Evolutionary conservation across 2,888 invertebrate genomes (phyloP).

Genomic region (Agrotis puta): DNA sequence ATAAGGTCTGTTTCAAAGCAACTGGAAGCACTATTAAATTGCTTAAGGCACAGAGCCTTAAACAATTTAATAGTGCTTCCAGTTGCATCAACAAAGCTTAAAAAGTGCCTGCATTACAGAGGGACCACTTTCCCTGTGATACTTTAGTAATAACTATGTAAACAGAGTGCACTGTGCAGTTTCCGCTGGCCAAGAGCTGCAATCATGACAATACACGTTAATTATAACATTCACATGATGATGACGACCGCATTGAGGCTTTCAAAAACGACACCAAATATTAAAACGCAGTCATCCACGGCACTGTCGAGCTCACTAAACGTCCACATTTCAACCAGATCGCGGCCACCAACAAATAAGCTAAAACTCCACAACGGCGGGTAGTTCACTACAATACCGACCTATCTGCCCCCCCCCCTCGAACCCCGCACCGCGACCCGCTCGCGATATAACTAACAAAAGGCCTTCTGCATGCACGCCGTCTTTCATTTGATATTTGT

Average conservation of each 20-base stretch:
- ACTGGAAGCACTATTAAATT: too few species aligned
- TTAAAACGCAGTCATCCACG: conserved; percentile 46
- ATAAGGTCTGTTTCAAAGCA: too few species aligned
- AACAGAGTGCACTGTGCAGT: background rate
- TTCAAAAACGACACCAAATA: conserved; percentile 27
- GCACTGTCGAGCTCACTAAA: conserved; percentile 52
- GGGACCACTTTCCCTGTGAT: too few species aligned
- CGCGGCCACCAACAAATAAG: conserved; percentile 49
- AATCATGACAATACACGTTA: background rate
- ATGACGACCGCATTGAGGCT: background rate
- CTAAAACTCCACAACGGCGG: conserved; percentile 54
- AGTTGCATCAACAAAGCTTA: too few species aligned
- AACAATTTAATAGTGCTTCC: too few species aligned
- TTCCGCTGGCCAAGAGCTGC: background rate
- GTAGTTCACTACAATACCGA: conserved; percentile 53
- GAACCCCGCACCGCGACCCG: conserved; percentile 15
- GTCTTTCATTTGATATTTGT: conserved; percentile 63
- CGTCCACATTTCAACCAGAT: conserved; percentile 49
- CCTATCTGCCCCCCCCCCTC: background rate
- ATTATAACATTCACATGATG: conserved; percentile 8
- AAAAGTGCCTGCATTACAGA: too few species aligned
- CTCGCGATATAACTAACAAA: conserved; percentile 62
- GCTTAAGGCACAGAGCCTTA: too few species aligned
- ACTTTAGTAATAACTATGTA: too few species aligned
- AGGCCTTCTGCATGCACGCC: conserved; percentile 59